Base-by-base conservation (phyloP, 2,797 vertebrate species). In the Mallotus villosus region DNA sequence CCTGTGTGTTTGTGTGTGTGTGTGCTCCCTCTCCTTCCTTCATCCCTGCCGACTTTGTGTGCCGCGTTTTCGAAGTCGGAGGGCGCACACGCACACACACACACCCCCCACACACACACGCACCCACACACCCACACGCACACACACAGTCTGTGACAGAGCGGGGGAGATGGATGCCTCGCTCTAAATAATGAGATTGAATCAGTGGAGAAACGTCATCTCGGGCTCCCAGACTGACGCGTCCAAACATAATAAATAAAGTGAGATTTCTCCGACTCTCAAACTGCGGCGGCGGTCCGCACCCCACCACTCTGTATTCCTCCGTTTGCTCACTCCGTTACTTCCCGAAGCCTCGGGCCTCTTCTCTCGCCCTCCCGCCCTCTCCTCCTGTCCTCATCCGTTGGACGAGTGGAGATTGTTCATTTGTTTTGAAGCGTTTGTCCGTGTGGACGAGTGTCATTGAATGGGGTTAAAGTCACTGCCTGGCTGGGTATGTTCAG, bases 191-290 rank as follows among this genome's bases (percentile, higher is more conserved):
- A 63, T 46, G 27, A 19, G 34, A 25, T 24, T 62, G 63, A 53
- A 71, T 67, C 49, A 71, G 34, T 67, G 53, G 65, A 60, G 41
- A 62, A 66, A 70, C 61, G 68, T 71, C 37, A 29, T 53, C 51
- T 75, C 14, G 59, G 63, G 70, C 63, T 71, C 55, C 29, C 37
- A 29, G 51, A 34, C 37, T 27, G 7, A 62, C 25, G 24, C 59
- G 32, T 34, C 16, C 19, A 61, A 32, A 62, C n/a, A n/a, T 41
- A 62, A 41, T 66, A 61, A 61, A 29, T 67, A 67, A 70, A 71
- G 64, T 70, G 21, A 57, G 12, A 68, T 53, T 22, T 12, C 61
- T 14, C 4, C 19, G 37, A 32, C 9, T 5, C 9, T 5, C 8
- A 34, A 17, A 64, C 63, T 21, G 63, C 32, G 11, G 60, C 32